phyloP scores from a whole-genome alignment of 2,113 vertebrate genomes.

The Chrysochloris asiatica region DNA sequence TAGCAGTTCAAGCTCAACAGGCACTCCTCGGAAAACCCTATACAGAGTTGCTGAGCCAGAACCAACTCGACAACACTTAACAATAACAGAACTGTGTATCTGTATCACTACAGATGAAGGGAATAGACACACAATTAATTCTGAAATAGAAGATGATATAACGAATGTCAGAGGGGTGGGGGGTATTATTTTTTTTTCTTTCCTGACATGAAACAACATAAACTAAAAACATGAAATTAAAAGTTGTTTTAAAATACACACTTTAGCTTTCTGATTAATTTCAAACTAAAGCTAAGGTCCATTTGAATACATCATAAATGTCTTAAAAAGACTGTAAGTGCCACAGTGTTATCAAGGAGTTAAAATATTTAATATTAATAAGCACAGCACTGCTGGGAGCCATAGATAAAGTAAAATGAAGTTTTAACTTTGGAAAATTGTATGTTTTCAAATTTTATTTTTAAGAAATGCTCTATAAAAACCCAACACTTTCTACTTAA shows the following conservation, averaged over 20 bases:
- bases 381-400: neutral
- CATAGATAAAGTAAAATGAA: neutral
- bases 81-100: too few species aligned
- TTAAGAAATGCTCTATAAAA: neutral
- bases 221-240: neutral
- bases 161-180: neutral
- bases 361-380: neutral
- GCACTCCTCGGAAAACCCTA: too few species aligned
- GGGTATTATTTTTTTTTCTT: neutral
- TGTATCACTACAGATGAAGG: too few species aligned
- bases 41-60: too few species aligned
- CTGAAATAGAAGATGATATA: neutral
- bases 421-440: neutral
- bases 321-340: rapidly evolving
- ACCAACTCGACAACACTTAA: too few species aligned
- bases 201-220: neutral
- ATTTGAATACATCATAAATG: neutral
- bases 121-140: neutral
- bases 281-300: neutral
- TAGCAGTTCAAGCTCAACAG: too few species aligned
- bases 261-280: neutral
- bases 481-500: too few species aligned
- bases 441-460: neutral
- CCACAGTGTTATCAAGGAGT: rapidly evolving
- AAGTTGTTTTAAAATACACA: neutral